phyloP scores from a whole-genome alignment of 2,888 invertebrate genomes.

The Sesia apiformis region DNA sequence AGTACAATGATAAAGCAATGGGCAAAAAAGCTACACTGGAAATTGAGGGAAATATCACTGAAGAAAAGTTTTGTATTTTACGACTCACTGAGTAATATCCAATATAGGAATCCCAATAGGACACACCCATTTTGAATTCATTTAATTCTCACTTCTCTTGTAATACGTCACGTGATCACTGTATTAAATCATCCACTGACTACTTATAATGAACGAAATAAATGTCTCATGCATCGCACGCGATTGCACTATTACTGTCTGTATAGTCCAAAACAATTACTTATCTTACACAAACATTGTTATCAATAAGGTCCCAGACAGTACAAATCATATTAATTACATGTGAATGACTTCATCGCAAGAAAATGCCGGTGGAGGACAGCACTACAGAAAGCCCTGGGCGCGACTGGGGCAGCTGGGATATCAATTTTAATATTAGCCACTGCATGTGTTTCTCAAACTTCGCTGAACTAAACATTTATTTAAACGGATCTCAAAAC shows the following conservation, averaged over 20 bases:
- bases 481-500: too few relatives aligned
- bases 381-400: conserved; percentile 50
- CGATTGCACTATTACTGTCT: background rate
- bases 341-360: conserved; percentile 52
- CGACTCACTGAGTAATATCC: conserved; percentile 65
- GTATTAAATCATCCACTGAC: conserved; percentile 34
- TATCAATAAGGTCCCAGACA: conserved; percentile 45
- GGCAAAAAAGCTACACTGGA: background rate
- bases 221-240: background rate
- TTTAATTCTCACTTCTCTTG: conserved; percentile 24
- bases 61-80: background rate
- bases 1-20: background rate
- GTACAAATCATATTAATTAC: conserved; percentile 36
- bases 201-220: background rate
- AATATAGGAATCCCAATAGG: conserved; percentile 64
- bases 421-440: conserved; percentile 72
- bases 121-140: conserved; percentile 62
- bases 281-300: conserved; percentile 65
- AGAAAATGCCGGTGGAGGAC: conserved; percentile 29
- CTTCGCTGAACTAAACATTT: conserved; percentile 15
- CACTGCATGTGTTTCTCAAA: conserved; percentile 50
- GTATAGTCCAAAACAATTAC: background rate
- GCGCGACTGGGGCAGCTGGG: conserved; percentile 64
- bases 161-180: conserved; percentile 27
- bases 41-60: background rate